These are phyloP conservation scores for Latrodectus geometricus DNA, from an alignment of 1,140 invertebrate genomes.

Conservation along the genomic window DNA sequence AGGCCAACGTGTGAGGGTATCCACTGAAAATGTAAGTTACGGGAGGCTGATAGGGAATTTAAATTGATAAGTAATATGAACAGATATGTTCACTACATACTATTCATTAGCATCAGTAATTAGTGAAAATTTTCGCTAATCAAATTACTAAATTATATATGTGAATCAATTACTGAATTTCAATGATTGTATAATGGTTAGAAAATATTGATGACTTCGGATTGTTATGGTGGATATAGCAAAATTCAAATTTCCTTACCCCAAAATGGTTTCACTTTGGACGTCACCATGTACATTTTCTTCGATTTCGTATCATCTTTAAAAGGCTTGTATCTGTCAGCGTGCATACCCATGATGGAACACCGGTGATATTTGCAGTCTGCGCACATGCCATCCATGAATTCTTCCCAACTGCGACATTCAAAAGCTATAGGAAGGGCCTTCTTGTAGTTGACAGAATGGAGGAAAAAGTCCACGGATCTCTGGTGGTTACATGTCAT, in stretches of 20 bases:
- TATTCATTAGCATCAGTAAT: too few relatives aligned
- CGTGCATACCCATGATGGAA: constrained; percentile 82
- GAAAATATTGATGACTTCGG: too few relatives aligned
- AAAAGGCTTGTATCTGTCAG: constrained; percentile 65
- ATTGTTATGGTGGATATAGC: background rate
- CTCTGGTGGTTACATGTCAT: constrained; percentile 88
- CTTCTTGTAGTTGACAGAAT: constrained; percentile 79
- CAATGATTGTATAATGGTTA: too few relatives aligned
- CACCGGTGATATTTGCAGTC: constrained; percentile 81
- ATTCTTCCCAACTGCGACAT: constrained; percentile 78
- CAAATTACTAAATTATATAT: too few relatives aligned
- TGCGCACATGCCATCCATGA: constrained; percentile 79
- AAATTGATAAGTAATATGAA: too few relatives aligned
- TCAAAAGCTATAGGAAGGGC: constrained; percentile 81
- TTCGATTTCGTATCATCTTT: constrained; percentile 66
- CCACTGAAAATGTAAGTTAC: too few relatives aligned
- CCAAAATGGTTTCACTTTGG: constrained; percentile 4
- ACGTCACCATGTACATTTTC: constrained; percentile 66
- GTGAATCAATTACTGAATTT: too few relatives aligned
- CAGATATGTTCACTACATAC: too few relatives aligned
- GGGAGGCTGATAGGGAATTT: too few relatives aligned
- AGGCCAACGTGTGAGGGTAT: too few relatives aligned
- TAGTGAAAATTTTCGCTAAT: too few relatives aligned
- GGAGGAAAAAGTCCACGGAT: constrained; percentile 84
- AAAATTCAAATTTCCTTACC: constrained; percentile 70